A percentile compares a stretch with the other conserved stretches of the same genome.
Evolutionary conservation across 2,113 vertebrate genomes (phyloP).

Genomic region (Crotalus horridus): DNA sequence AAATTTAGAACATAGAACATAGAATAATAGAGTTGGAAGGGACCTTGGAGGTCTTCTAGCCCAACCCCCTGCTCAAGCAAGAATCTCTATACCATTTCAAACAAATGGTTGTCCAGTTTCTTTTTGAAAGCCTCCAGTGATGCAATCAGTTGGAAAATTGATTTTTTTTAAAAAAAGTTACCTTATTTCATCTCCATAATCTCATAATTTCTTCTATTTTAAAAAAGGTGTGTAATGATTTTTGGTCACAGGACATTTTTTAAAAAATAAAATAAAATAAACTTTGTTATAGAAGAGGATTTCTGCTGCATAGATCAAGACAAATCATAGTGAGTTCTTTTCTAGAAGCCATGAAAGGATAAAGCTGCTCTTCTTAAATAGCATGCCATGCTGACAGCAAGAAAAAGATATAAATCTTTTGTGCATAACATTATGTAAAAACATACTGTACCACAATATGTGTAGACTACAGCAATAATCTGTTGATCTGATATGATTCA

Average conservation of each 20-base stretch:
- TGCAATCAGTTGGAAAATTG: constrained; percentile 37
- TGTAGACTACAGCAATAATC: constrained; percentile 24
- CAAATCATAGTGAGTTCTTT: constrained; percentile 36
- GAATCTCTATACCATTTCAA: not conserved
- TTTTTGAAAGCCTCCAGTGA: not conserved
- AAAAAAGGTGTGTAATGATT: constrained; percentile 26
- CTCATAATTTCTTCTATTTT: constrained; percentile 43
- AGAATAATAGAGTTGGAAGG: not conserved
- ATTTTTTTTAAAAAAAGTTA: constrained; percentile 25
- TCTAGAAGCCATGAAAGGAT: constrained; percentile 36
- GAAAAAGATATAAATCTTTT: constrained; percentile 50
- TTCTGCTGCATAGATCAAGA: constrained; percentile 33
- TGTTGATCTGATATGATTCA: constrained; percentile 19
- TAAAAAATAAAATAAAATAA: constrained; percentile 29
- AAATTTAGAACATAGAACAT: not conserved
- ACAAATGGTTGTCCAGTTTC: not conserved
- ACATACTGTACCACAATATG: constrained; percentile 17
- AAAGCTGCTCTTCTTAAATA: constrained; percentile 38
- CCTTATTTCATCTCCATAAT: constrained; percentile 33
- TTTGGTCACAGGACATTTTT: constrained; percentile 30
- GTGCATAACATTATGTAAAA: constrained; percentile 34
- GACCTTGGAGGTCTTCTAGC: not conserved
- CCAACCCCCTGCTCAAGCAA: not conserved
- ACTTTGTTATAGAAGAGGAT: constrained; percentile 41
- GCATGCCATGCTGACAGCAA: not conserved